These are phyloP conservation scores for Neoarius graeffei DNA, from an alignment of 2,113 vertebrate species.

Conservation along the genomic window DNA sequence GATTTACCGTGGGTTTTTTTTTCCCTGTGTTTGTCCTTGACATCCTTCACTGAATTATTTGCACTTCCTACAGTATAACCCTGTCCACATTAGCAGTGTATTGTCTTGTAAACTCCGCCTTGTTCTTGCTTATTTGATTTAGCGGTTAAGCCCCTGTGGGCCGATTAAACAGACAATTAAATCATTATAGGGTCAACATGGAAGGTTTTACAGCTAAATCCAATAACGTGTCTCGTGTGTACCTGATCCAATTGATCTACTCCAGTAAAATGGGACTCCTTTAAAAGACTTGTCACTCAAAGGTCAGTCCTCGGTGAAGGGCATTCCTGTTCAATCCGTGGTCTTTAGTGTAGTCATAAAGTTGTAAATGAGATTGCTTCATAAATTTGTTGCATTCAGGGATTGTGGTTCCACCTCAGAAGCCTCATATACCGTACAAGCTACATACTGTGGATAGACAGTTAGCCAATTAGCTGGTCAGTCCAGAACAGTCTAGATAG, in stretches of 20 bases:
- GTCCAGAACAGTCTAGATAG: neutral
- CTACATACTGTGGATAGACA: neutral
- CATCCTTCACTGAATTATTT: neutral
- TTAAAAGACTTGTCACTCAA: neutral
- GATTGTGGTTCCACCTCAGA: neutral
- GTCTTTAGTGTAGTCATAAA: neutral
- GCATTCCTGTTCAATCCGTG: neutral
- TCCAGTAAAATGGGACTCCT: neutral
- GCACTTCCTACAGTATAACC: neutral
- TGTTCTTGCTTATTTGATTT: neutral
- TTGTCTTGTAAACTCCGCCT: neutral
- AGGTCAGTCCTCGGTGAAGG: neutral
- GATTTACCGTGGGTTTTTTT: neutral
- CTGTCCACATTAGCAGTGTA: neutral
- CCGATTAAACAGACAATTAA: neutral
- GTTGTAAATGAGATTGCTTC: neutral
- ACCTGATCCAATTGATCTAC: neutral
- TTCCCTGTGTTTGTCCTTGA: too few species aligned
- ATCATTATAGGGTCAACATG: slow-evolving; percentile 8
- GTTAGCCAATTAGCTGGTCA: neutral
- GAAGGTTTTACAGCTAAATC: slow-evolving; percentile 20
- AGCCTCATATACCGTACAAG: neutral
- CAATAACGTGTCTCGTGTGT: neutral
- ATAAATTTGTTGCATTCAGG: neutral
- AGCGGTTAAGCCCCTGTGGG: neutral